Evolutionary conservation across 2,113 vertebrate species (phyloP), one percentile per base, ranked within the genome.

Genomic region (Neoarius graeffei): DNA sequence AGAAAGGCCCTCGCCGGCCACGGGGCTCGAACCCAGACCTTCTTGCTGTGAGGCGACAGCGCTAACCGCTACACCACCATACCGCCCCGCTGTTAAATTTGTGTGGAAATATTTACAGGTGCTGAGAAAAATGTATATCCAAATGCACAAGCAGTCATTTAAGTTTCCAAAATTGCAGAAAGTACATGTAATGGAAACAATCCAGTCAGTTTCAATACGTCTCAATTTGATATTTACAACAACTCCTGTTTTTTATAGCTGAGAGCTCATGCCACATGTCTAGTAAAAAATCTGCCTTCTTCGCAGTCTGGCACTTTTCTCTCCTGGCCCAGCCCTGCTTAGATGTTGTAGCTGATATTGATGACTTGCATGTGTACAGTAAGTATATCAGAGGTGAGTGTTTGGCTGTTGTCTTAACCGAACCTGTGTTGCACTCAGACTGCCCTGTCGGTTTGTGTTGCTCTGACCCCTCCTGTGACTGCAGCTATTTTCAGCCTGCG

Each of bases 401-500:
- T 86, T 89, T 23, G 85, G 87, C 80, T n/a, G 67, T 52, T 71
- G 73, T 73, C 73, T 35, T 83, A 59, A 64, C 50, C 59, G 19
- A 79, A 60, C 66, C 73, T 57, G 27, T 85, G 79, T 86, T 88
- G 52, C 35, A 76, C 48, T 81, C 64, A 19, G 56, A 14, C 71
- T 77, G 54, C 66, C 25, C 84, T 91, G 76, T 89, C 56, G 50
- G 64, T 56, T 62, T 88, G 77, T 84, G 85, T 85, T 69, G 54
- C 81, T 76, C 52, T 87, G 85, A 85, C 88, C 89, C 86, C 88
- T 87, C 90, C 90, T 82, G 88, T 87, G 86, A 88, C 83, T 85
- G 79, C 54, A 52, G 66, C 89, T 92, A 91, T 88, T 91, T 92
- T 89, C 74, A 84, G 89, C 85, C 57, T 67, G 56, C 84, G 42